Percentiles rank a stretch among this genome's conserved stretches.
Conservation (phyloP, 2,113 vertebrate species). For the Rhinolophus sinicus region DNA sequence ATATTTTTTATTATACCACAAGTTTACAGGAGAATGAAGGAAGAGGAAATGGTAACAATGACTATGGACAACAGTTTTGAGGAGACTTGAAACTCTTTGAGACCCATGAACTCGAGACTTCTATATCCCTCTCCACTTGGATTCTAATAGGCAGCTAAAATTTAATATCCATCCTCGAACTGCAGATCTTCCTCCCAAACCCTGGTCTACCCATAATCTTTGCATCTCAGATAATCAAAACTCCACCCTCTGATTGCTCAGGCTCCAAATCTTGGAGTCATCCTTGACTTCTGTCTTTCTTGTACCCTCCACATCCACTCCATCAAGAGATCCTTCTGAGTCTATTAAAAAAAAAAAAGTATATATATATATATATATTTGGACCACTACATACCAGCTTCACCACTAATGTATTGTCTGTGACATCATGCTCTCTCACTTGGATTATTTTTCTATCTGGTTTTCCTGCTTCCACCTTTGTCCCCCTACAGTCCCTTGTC, state of each 20-base stretch:
- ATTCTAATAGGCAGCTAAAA: background rate
- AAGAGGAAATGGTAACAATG: background rate
- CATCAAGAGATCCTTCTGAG: background rate
- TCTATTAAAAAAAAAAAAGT: too few relatives aligned
- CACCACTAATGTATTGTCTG: background rate
- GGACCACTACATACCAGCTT: background rate
- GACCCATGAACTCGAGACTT: background rate
- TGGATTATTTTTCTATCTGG: background rate
- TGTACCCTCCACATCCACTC: background rate
- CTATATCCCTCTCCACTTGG: background rate
- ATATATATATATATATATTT: background rate
- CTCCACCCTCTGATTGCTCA: background rate
- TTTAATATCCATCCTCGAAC: background rate
- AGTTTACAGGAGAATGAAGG: background rate
- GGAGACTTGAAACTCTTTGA: background rate
- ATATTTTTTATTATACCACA: background rate
- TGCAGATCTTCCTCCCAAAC: background rate
- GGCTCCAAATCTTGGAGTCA: background rate
- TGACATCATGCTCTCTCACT: background rate
- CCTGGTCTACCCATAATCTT: background rate
- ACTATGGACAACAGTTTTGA: background rate
- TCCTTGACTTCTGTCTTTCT: background rate
- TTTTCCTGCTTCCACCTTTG: background rate
- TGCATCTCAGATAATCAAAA: background rate
- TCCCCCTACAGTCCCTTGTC: background rate